phyloP scores from a whole-genome alignment of 2,113 vertebrate genomes.

The Noctilio leporinus region DNA sequence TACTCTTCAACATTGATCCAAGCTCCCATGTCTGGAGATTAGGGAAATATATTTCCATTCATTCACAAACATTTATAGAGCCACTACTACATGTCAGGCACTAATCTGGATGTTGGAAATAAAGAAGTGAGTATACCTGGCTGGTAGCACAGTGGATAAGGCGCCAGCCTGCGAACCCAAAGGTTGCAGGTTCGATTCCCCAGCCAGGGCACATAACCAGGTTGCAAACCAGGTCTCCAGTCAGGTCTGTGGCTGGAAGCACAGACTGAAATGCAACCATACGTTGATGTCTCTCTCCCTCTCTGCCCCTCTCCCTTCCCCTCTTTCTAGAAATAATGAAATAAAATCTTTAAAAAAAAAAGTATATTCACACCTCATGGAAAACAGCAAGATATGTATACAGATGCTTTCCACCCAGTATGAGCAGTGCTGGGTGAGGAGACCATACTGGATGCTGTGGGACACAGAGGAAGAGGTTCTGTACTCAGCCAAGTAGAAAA shows the following conservation, averaged over 20 bases:
- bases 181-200: too few species aligned
- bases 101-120: background rate
- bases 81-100: rapidly evolving
- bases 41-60: background rate
- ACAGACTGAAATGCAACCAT: too few species aligned
- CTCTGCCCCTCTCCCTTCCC: too few species aligned
- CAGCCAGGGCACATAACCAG: too few species aligned
- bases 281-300: too few species aligned
- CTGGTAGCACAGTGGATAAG: too few species aligned
- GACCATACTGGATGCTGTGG: background rate
- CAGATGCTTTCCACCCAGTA: background rate
- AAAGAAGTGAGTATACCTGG: too few species aligned
- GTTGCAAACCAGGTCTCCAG: too few species aligned
- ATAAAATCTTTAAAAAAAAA: too few species aligned
- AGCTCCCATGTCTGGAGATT: background rate
- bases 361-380: background rate
- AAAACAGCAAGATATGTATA: background rate
- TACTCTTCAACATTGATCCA: background rate
- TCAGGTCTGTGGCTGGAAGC: too few species aligned
- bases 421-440: background rate
- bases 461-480: background rate
- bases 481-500: background rate
- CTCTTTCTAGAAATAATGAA: too few species aligned
- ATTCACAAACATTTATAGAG: background rate
- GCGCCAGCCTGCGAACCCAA: too few species aligned